These are phyloP conservation scores for Dromas ardeola DNA, from an alignment of 2,113 vertebrate genomes.

Conservation along the genomic window DNA sequence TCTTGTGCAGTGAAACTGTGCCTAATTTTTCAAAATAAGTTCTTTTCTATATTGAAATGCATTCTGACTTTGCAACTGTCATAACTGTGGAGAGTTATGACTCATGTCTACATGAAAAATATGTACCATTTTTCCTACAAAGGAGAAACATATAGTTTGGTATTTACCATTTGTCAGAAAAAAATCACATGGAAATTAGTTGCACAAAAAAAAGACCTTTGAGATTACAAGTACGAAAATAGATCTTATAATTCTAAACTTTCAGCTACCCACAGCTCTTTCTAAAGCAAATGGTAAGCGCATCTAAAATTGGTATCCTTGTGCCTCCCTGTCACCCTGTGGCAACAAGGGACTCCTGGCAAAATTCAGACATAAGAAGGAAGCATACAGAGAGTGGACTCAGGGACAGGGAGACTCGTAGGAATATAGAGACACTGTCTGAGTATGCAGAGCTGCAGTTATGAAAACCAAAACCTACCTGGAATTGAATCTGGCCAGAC, in stretches of 20 bases:
- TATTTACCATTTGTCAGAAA: slow-evolving; percentile 20
- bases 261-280: not conserved
- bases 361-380: not conserved
- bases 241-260: not conserved
- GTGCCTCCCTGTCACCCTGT: too few relatives aligned
- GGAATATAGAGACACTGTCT: not conserved
- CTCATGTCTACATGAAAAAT: not conserved
- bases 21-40: not conserved
- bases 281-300: not conserved
- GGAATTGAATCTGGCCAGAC: not conserved
- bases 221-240: not conserved
- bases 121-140: not conserved
- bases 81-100: not conserved
- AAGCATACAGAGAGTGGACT: not conserved
- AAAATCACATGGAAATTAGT: not conserved
- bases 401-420: not conserved
- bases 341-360: not conserved
- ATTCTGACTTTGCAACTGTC: not conserved
- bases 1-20: not conserved
- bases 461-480: not conserved
- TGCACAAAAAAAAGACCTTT: not conserved
- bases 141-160: not conserved
- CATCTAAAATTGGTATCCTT: not conserved
- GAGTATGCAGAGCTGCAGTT: not conserved
- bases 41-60: not conserved